Percentiles rank a stretch among this genome's conserved stretches.
These are phyloP conservation scores for Pediacus dermestoides DNA, from an alignment of 2,888 invertebrate genomes.

Conservation along the genomic window DNA sequence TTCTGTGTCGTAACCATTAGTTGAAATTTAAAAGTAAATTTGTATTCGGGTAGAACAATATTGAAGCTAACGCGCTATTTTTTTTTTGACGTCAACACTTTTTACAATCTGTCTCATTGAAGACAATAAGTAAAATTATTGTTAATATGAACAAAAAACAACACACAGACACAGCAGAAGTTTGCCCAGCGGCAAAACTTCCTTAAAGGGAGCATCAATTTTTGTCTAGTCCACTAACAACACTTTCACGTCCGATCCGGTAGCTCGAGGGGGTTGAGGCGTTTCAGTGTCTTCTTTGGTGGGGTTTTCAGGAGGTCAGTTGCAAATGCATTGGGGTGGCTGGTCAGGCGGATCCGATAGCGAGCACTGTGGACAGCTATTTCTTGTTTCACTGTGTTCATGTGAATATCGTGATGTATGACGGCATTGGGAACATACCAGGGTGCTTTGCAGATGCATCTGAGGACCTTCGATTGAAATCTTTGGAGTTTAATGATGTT, in stretches of 20 bases:
- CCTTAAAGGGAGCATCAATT: no score
- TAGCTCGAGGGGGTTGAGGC: neutral
- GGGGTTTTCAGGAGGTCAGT: neutral
- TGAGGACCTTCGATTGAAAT: conserved; percentile 3
- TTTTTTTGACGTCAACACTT: no score
- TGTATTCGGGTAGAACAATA: no score
- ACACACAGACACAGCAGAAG: no score
- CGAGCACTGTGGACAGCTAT: neutral
- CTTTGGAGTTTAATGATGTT: neutral
- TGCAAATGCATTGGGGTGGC: neutral
- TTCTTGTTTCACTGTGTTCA: neutral
- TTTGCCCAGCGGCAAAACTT: no score
- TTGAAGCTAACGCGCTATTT: no score
- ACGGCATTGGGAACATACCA: neutral
- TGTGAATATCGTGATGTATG: neutral
- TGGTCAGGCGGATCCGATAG: neutral
- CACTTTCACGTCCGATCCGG: neutral
- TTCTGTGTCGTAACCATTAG: no score
- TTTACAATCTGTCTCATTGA: no score
- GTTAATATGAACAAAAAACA: no score
- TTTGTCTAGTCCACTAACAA: no score
- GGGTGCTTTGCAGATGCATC: neutral
- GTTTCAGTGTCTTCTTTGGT: neutral
- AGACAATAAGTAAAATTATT: no score
- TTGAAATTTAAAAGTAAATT: no score